These are phyloP conservation scores for Spilogale gracilis DNA, from an alignment of 2,113 vertebrate species.

Conservation along the genomic window DNA sequence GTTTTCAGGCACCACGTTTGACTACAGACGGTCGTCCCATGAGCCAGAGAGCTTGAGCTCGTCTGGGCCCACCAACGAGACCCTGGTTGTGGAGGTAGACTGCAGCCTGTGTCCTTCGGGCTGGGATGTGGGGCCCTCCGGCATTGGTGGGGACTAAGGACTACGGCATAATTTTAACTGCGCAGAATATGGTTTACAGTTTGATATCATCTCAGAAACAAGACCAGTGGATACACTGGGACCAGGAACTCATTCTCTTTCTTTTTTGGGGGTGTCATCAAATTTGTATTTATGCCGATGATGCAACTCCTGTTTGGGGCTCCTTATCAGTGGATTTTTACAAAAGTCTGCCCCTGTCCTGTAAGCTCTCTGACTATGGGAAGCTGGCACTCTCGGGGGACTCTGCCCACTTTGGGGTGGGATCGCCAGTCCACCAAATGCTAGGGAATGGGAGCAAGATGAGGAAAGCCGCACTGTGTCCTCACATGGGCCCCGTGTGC, in stretches of 20 bases:
- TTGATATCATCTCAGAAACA: not conserved
- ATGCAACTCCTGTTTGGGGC: not conserved
- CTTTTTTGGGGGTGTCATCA: not conserved
- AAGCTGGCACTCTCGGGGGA: fast-evolving
- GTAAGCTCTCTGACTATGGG: fast-evolving
- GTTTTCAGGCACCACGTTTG: conserved; percentile 91
- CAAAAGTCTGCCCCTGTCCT: not conserved
- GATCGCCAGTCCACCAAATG: fast-evolving
- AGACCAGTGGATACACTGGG: not conserved
- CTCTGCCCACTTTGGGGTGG: not conserved
- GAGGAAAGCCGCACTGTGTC: fast-evolving
- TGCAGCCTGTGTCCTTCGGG: not conserved
- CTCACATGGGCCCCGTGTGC: not conserved
- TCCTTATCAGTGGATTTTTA: not conserved
- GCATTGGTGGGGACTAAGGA: not conserved
- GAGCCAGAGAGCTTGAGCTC: conserved; percentile 91
- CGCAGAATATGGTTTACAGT: not conserved
- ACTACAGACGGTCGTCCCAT: conserved; percentile 92
- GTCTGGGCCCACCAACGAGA: conserved; percentile 93
- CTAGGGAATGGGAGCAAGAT: fast-evolving
- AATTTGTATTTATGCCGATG: not conserved
- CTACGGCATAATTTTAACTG: not conserved
- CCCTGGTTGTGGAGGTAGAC: conserved; percentile 91
- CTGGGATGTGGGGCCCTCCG: too few relatives aligned
- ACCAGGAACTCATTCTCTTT: not conserved